phyloP scores from a whole-genome alignment of 2,113 vertebrate species.

The Oceanites oceanicus region DNA sequence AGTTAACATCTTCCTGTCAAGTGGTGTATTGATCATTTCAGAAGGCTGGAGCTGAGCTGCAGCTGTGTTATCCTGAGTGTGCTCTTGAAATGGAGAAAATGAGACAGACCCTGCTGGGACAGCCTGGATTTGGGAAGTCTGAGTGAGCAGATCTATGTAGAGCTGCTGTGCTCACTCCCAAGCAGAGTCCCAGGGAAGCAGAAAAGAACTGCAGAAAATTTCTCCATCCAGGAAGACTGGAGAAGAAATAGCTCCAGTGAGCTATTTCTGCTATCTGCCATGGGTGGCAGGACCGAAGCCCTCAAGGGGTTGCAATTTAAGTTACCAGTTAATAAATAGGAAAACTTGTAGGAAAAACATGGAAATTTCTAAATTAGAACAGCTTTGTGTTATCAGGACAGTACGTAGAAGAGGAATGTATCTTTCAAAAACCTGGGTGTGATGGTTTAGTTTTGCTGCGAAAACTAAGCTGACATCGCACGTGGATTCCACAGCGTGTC shows the following conservation, averaged over 20 bases:
- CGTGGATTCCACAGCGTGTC: fast-evolving
- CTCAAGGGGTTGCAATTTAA: not conserved
- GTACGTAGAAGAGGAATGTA: not conserved
- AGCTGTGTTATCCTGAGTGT: not conserved
- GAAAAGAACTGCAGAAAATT: not conserved
- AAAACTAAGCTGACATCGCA: not conserved
- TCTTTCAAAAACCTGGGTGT: not conserved
- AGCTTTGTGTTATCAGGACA: not conserved
- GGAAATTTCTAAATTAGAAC: not conserved
- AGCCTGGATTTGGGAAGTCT: not conserved
- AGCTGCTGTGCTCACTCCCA: not conserved
- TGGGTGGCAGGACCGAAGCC: not conserved
- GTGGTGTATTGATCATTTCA: not conserved
- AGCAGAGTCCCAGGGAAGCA: not conserved
- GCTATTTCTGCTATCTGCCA: not conserved
- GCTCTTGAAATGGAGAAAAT: not conserved
- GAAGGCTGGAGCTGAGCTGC: not conserved
- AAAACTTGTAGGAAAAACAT: not conserved
- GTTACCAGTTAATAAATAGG: not conserved
- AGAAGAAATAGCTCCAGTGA: not conserved
- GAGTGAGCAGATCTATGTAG: not conserved
- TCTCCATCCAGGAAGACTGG: not conserved
- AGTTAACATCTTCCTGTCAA: not conserved
- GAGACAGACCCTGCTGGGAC: not conserved
- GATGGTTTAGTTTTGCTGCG: not conserved